Evolutionary conservation across 2,797 vertebrate species (phyloP).

Genomic region (Acrossocheilus fasciatus): DNA sequence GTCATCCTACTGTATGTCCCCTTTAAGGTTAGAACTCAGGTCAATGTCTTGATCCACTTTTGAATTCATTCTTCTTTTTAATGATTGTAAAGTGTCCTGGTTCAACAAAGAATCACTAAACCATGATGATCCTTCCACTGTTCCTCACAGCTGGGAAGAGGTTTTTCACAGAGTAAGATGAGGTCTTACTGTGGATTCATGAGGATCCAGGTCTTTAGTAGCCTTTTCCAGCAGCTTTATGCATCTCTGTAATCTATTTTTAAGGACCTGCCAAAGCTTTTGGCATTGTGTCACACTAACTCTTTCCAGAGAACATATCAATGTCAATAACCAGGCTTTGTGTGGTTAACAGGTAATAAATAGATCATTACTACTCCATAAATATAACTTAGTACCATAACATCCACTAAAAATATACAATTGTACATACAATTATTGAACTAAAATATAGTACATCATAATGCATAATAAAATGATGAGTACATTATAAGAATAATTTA

Average conservation of each 20-base stretch:
- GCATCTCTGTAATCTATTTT: background rate
- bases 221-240: background rate
- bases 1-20: no score
- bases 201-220: background rate
- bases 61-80: background rate
- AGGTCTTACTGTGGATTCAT: background rate
- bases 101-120: background rate
- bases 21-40: background rate
- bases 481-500: no score
- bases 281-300: no score
- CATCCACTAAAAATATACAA: background rate
- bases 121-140: background rate
- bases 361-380: background rate
- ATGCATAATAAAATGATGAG: no score
- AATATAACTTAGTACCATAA: background rate
- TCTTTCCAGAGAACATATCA: background rate
- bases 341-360: background rate
- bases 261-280: background rate
- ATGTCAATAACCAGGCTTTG: background rate
- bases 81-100: background rate
- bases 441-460: background rate
- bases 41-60: background rate
- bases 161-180: background rate
- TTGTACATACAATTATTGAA: background rate
- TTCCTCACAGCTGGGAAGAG: background rate